phyloP scores from a whole-genome alignment of 2,113 vertebrate genomes.

The Pituophis catenifer region DNA sequence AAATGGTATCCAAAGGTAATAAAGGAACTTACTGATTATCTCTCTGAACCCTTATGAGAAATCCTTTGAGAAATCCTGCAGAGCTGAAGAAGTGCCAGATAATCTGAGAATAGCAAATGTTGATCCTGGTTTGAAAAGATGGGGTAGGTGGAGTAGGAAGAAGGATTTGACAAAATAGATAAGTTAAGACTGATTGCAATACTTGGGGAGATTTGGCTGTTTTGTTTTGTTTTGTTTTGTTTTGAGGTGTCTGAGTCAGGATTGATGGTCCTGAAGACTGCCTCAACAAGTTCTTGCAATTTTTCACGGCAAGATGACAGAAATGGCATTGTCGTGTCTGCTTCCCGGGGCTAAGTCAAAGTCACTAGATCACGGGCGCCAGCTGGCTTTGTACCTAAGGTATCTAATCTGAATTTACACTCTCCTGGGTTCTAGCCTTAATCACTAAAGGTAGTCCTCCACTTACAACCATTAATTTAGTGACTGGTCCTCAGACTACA shows the following conservation, averaged over 20 bases:
- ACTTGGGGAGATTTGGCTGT: not conserved
- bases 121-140: not conserved
- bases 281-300: not conserved
- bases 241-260: not conserved
- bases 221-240: not conserved
- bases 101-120: not conserved
- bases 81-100: not conserved
- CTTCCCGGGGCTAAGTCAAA: not conserved
- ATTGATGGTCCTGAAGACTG: not conserved
- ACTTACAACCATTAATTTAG: too few relatives aligned
- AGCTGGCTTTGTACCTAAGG: too few relatives aligned
- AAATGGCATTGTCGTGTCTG: not conserved
- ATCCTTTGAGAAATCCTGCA: not conserved
- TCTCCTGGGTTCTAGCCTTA: not conserved
- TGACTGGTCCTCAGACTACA: too few relatives aligned
- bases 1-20: not conserved
- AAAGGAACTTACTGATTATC: not conserved
- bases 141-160: not conserved
- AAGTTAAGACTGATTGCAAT: not conserved
- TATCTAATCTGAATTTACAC: not conserved
- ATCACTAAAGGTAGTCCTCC: not conserved
- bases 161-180: not conserved
- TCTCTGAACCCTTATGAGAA: not conserved
- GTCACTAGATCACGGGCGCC: not conserved
- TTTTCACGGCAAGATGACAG: not conserved